A percentile compares a stretch with the other conserved stretches of the same genome.
Conservation (phyloP, 2,888 invertebrate genomes). For the Celastrina argiolus region DNA sequence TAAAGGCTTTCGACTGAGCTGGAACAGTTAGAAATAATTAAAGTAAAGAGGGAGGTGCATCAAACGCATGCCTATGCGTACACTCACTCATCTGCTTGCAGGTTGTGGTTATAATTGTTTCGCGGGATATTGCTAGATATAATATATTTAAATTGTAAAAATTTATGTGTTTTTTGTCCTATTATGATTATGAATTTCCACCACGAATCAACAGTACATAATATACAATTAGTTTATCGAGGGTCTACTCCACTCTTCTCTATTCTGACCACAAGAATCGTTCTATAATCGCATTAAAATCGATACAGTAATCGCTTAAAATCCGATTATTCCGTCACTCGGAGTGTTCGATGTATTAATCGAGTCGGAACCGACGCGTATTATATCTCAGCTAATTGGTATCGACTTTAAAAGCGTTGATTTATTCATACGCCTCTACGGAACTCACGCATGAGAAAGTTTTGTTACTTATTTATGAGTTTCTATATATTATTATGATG, state of each 20-base stretch:
- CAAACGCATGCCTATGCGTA: no score
- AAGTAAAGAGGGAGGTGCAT: no score
- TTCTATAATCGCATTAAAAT: constrained; percentile 18
- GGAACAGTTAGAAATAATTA: no score
- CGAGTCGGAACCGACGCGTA: constrained; percentile 38
- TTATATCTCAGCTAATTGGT: constrained; percentile 43
- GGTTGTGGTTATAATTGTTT: no score
- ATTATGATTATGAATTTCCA: no score
- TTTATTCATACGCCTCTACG: constrained; percentile 35
- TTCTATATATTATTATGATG: constrained; percentile 22
- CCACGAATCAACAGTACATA: no score
- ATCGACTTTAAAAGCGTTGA: constrained; percentile 40
- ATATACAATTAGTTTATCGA: no score
- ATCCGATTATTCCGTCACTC: constrained; percentile 22
- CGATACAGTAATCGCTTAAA: constrained; percentile 20
- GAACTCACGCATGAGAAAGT: constrained; percentile 30
- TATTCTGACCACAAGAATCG: neutral
- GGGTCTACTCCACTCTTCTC: neutral
- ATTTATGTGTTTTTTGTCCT: no score
- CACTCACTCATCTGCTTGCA: no score
- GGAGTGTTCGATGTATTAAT: constrained; percentile 32
- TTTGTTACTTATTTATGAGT: constrained; percentile 32
- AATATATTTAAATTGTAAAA: no score
- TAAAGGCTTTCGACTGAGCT: no score
- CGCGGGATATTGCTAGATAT: no score